Base-by-base conservation (phyloP, 2,888 invertebrate species). In the Cataglyphis albicans region DNA sequence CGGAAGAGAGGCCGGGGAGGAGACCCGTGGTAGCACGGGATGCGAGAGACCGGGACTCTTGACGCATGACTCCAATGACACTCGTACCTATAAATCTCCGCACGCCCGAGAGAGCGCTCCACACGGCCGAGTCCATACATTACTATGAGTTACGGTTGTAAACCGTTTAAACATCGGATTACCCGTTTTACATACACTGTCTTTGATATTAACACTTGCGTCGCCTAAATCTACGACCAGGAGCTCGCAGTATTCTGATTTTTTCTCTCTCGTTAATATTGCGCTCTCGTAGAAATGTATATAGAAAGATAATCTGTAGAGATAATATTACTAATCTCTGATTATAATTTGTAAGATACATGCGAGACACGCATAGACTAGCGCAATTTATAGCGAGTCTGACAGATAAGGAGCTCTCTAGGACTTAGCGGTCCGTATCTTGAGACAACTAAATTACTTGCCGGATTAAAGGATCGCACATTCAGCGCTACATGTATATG, bases 161-260 rank as follows among this genome's bases (percentile, higher is more conserved):
- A 93, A 93, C 92, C 93, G 93, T 94, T 94, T 94, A 93, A 94
- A 94, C 93, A 94, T 93, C 93, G 92, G 93, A 93, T 94, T 94
- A 94, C 91, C 91, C 91, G 90, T 93, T 93, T 94, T 93, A 93
- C 93, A 94, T 93, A 92, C 52, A 52, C 93, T 92, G 91, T 92
- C 91, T 92, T 91, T 91, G 91, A 92, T 93, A 92, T 93, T 93
- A 93, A 93, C 93, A 92, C 93, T 91, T 86, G 92, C 91, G 90
- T 82, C 81, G 84, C 78, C 86, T 86, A 89, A 89, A 90, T 88
- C 88, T 83, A 85, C 38, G 64, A 70, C 57, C 83, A 25, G 82
- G n/a, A 78, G 86, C 59, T 44, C 81, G 74, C 74, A 72, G 61
- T 72, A 75, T 72, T 32, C 32, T 29, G 59, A 78, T 73, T 32